Evolutionary conservation across 2,113 vertebrate genomes (phyloP), one percentile per base, ranked within the genome.

Genomic region (Haemorhous mexicanus): DNA sequence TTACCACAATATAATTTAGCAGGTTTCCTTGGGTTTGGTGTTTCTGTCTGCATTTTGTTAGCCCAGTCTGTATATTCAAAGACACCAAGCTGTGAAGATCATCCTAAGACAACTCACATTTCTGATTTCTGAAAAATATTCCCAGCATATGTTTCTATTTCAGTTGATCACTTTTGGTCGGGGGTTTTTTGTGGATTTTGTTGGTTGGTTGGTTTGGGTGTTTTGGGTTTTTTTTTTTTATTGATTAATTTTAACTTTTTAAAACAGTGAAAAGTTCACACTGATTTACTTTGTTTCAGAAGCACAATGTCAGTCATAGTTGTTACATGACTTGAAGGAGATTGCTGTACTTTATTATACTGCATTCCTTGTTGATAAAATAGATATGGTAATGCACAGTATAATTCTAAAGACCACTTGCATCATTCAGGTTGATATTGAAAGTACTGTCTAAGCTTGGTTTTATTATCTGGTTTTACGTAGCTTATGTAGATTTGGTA

Each of bases 121-220:
- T 79, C 27, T 55, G 11, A 56, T 77, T 91, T 80, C 46, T 91
- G 44, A 62, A 89, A 79, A 81, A 24, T 33, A 73, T 47, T 69
- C 24, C 24, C 13, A 12, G 16, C 16, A 52, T 41, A 69, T 3
- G 3, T 24, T 47, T 79, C 11, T 73, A 35, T 85, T 85, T 47
- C 14, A 63, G 0, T 6, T 72, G 3, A 39, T 66, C 23, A 21
- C 8, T 59, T 81, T 66, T 74, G 18, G 7, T 9, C 67, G 22
- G 11, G 1, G 0, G 1, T 41, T 41, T 46, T 69, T 55, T 43
- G 19, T 6, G 14, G 11, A 16, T 22, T 13, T 77, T 67, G 20
- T 59, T 46, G 6, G 2, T 56, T 50, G 17, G 3, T 32, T 53
- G 7, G 16, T 26, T 64, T 20, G 44, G 44, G 5, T 3, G 27